phyloP scores from a whole-genome alignment of 1,140 invertebrate species.

The Stegodyphus dumicola region DNA sequence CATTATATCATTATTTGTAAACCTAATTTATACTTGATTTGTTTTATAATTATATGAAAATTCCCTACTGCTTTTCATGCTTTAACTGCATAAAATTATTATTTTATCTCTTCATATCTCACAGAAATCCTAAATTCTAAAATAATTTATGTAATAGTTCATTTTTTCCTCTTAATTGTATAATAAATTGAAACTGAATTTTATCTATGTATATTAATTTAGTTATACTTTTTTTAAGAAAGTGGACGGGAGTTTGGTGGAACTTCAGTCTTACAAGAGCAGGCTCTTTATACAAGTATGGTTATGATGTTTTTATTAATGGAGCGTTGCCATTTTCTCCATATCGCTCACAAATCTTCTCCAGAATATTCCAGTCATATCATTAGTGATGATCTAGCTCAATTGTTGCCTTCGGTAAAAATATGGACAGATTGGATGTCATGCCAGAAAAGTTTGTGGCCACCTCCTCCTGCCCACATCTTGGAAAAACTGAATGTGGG shows the following conservation, averaged over 20 bases:
- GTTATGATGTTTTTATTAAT: conserved; percentile 69
- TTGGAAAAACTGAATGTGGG: neutral
- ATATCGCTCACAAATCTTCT: conserved; percentile 57
- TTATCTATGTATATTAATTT: too few relatives aligned
- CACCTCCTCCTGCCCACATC: conserved; percentile 66
- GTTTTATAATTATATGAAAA: too few relatives aligned
- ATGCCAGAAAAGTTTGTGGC: conserved; percentile 85
- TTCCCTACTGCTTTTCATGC: too few relatives aligned
- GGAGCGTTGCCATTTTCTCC: conserved; percentile 63
- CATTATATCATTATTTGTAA: too few relatives aligned
- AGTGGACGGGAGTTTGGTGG: conserved; percentile 62
- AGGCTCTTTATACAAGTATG: conserved; percentile 69
- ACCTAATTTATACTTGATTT: too few relatives aligned
- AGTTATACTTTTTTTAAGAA: conserved; percentile 5
- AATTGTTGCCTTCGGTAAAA: conserved; percentile 62
- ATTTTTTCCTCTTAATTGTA: too few relatives aligned
- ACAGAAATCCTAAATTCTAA: neutral
- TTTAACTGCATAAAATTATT: too few relatives aligned
- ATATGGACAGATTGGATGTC: conserved; percentile 93
- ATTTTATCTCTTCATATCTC: neutral
- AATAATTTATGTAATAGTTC: neutral
- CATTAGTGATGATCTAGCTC: conserved; percentile 58
- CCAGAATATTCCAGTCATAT: conserved; percentile 29
- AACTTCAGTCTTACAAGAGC: conserved; percentile 68
- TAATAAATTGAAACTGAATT: neutral